These are phyloP conservation scores for Ectropis grisescens DNA, from an alignment of 1,140 invertebrate genomes.

Conservation along the genomic window DNA sequence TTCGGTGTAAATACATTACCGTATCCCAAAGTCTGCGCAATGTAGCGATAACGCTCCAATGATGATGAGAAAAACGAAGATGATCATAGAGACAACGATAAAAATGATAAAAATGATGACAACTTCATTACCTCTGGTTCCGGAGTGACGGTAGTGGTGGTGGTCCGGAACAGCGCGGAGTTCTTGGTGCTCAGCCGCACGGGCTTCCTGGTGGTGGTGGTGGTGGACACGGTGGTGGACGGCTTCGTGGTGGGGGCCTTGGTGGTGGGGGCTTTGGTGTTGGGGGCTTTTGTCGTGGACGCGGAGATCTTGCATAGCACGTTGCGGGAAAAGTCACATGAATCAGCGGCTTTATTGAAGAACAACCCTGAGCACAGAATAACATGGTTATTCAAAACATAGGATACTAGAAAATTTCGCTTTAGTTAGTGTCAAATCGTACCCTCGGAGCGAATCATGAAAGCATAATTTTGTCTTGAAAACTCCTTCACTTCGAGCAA, in stretches of 20 bases:
- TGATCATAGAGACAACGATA: no score
- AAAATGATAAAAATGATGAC: no score
- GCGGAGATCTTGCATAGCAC: conserved; percentile 79
- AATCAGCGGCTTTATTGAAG: conserved; percentile 92
- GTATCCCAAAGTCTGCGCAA: no score
- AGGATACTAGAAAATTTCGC: no score
- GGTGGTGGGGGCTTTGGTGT: conserved; percentile 47
- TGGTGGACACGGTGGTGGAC: conserved; percentile 53
- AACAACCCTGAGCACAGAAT: conserved; percentile 78
- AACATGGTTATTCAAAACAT: no score
- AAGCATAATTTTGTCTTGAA: no score
- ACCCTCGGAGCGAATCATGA: no score
- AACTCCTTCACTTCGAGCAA: no score
- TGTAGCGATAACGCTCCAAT: no score
- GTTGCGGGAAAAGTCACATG: conserved; percentile 92
- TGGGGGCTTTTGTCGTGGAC: conserved; percentile 64
- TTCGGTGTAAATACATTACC: no score
- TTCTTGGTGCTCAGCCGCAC: conserved; percentile 48
- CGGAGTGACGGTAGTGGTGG: conserved; percentile 58
- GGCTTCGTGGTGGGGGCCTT: conserved; percentile 67
- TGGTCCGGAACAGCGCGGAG: conserved; percentile 53
- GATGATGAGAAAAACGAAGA: no score
- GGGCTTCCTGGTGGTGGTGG: conserved; percentile 59
- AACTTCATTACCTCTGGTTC: conserved; percentile 36
- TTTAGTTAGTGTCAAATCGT: no score